phyloP scores from a whole-genome alignment of 2,888 invertebrate species.

The Timandra comae region DNA sequence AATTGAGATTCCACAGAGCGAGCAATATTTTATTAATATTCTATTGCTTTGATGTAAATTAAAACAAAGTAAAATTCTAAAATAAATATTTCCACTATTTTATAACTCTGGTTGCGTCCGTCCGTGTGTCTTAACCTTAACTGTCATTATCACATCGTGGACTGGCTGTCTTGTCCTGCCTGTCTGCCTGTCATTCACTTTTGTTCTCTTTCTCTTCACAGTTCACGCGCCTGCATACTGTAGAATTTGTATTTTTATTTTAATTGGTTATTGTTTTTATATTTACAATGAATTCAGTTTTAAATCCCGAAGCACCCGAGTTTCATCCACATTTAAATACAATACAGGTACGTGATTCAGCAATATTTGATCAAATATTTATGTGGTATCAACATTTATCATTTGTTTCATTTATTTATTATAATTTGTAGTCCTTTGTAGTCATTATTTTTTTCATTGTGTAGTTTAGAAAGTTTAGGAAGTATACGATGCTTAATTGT shows the following conservation, averaged over 20 bases:
- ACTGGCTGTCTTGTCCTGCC: no score
- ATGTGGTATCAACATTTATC: conserved; percentile 39
- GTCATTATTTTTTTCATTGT: conserved; percentile 9
- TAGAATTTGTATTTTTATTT: background rate
- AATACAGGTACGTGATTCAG: conserved; percentile 47
- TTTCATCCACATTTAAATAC: conserved; percentile 51
- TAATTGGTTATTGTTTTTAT: no score
- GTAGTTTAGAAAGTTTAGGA: background rate
- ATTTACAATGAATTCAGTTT: conserved; percentile 45
- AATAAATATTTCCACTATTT: no score
- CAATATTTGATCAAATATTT: no score
- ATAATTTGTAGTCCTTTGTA: conserved; percentile 3
- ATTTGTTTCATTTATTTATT: conserved; percentile 36
- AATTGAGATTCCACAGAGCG: no score
- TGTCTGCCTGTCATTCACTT: no score
- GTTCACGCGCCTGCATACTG: background rate
- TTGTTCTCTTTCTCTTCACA: background rate
- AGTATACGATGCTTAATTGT: background rate
- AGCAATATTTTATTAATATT: no score
- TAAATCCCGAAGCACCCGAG: conserved; percentile 64
- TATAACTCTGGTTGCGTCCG: no score
- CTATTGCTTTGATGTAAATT: no score
- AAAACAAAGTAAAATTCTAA: no score
- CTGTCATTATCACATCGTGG: no score
- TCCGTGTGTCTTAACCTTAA: no score